Percentiles rank a stretch among this genome's conserved stretches.
Evolutionary conservation across 2,113 vertebrate genomes (phyloP).

Genomic region (Alligator sinensis): DNA sequence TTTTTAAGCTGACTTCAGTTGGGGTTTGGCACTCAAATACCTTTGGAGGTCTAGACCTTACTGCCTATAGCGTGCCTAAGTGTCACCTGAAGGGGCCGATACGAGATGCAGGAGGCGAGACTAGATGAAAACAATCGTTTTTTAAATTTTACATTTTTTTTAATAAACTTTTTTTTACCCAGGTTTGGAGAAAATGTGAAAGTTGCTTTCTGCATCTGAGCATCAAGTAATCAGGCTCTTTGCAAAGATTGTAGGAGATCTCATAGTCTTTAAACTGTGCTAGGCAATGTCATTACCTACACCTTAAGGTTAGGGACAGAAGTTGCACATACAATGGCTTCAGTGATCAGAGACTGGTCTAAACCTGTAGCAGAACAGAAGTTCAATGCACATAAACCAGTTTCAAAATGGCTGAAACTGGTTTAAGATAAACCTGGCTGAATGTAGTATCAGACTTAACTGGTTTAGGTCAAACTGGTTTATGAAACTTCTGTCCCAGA

Average conservation of each 20-base stretch:
- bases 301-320: not conserved
- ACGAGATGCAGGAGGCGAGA: not conserved
- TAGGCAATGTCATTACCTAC: constrained; percentile 27
- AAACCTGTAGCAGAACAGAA: too few species aligned
- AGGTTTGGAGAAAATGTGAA: not conserved
- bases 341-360: too few species aligned
- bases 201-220: constrained; percentile 17
- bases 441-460: too few species aligned
- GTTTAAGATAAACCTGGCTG: too few species aligned
- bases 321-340: too few species aligned
- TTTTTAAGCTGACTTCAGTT: not conserved
- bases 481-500: not conserved
- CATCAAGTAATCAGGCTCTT: constrained; percentile 7
- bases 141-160: not conserved
- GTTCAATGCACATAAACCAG: too few species aligned
- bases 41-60: not conserved
- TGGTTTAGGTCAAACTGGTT: not conserved
- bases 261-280: constrained; percentile 19
- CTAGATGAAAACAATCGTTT: not conserved
- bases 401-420: too few species aligned
- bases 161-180: not conserved
- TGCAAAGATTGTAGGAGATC: constrained; percentile 21
- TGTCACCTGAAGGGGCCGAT: not conserved
- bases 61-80: not conserved
- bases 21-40: too few species aligned